These are phyloP conservation scores for Mystacides longicornis DNA, from an alignment of 2,888 invertebrate species.

Conservation along the genomic window DNA sequence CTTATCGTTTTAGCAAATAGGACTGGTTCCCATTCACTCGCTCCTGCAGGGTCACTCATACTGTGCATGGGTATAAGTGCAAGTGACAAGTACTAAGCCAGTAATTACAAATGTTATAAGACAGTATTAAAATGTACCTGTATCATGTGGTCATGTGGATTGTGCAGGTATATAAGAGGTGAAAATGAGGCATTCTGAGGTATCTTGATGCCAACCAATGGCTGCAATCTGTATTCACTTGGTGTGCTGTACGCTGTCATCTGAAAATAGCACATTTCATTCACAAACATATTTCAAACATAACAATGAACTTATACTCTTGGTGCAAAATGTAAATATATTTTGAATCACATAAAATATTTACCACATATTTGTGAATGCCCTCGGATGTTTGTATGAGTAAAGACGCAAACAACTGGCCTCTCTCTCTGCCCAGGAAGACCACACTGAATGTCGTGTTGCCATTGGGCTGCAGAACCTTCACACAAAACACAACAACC, in stretches of 20 bases:
- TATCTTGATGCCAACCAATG: conserved; percentile 82
- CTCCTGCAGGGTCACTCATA: too few species aligned
- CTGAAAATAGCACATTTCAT: conserved; percentile 37
- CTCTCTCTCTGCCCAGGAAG: conserved; percentile 88
- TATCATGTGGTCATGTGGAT: conserved; percentile 81
- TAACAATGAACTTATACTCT: background rate
- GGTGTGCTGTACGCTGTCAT: conserved; percentile 79
- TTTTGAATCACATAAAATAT: background rate
- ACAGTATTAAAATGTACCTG: conserved; percentile 64
- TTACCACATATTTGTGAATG: conserved; percentile 75
- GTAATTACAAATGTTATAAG: too few species aligned
- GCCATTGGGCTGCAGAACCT: conserved; percentile 82
- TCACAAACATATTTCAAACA: background rate
- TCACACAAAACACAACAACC: too few species aligned
- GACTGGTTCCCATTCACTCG: too few species aligned
- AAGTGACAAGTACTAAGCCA: too few species aligned
- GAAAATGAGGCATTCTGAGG: conserved; percentile 87
- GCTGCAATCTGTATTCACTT: conserved; percentile 86
- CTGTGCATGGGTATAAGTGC: too few species aligned
- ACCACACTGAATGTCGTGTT: conserved; percentile 95
- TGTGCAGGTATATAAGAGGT: conserved; percentile 86
- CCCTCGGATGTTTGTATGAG: conserved; percentile 94
- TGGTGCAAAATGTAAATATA: background rate
- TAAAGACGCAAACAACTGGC: conserved; percentile 77
- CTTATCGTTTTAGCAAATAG: too few species aligned